Percentiles rank a stretch among this genome's conserved stretches.
Evolutionary conservation across 2,888 invertebrate genomes (phyloP).

Genomic region (Notodonta dromedarius): DNA sequence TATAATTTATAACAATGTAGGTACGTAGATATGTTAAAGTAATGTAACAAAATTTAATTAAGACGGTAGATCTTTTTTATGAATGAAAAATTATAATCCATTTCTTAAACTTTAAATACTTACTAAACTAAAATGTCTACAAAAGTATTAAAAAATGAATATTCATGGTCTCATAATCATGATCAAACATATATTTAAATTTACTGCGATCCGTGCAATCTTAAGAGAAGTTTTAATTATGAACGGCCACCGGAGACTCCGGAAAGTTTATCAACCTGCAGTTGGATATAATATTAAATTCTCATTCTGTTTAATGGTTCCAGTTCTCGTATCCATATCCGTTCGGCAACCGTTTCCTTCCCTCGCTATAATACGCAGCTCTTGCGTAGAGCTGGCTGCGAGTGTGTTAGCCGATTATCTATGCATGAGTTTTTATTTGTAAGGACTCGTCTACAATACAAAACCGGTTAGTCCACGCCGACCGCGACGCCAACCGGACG

Average conservation of each 20-base stretch:
- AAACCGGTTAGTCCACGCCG: conserved; percentile 68
- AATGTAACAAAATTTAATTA: too few relatives aligned
- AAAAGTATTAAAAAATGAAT: too few relatives aligned
- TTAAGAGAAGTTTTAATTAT: not conserved
- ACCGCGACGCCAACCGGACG: conserved; percentile 57
- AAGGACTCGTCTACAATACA: conserved; percentile 67
- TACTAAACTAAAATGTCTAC: too few relatives aligned
- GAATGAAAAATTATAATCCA: too few relatives aligned
- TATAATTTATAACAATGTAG: not conserved
- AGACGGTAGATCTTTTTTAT: too few relatives aligned
- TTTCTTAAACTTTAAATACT: too few relatives aligned
- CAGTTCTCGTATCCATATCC: conserved; percentile 68
- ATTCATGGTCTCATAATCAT: too few relatives aligned
- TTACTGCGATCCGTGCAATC: not conserved
- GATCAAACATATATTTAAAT: too few relatives aligned
- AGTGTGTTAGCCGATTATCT: conserved; percentile 66
- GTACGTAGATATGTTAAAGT: not conserved
- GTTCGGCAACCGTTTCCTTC: conserved; percentile 76
- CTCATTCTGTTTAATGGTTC: conserved; percentile 52
- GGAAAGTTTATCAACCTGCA: conserved; percentile 10
- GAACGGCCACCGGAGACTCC: not conserved
- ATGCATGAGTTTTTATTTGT: conserved; percentile 74
- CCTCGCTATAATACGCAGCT: conserved; percentile 51
- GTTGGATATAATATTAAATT: conserved; percentile 44
- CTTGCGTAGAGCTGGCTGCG: conserved; percentile 58